Conservation (phyloP, 2,888 invertebrate genomes). For the Craniophora ligustri region DNA sequence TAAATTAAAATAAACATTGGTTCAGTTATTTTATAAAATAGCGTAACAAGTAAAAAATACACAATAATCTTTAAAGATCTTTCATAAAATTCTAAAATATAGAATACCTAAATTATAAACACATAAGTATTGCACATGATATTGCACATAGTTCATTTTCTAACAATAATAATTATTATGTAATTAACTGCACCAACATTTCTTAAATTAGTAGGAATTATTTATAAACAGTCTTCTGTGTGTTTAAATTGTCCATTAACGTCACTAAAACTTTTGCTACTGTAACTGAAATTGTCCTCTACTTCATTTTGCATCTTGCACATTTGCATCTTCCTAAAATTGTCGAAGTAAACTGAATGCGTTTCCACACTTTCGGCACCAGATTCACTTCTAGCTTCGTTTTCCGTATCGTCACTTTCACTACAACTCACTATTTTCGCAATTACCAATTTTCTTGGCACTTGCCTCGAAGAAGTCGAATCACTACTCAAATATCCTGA, state of each 20-base stretch:
- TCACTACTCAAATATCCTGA: slow-evolving; percentile 96
- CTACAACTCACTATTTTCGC: slow-evolving; percentile 89
- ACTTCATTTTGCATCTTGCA: slow-evolving; percentile 75
- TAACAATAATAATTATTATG: slow-evolving; percentile 9
- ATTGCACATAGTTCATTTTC: slow-evolving; percentile 69
- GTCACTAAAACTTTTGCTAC: slow-evolving; percentile 62
- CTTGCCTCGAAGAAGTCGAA: slow-evolving; percentile 89
- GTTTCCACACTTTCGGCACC: slow-evolving; percentile 96
- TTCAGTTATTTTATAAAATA: slow-evolving; percentile 1
- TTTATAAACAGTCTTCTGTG: slow-evolving; percentile 54
- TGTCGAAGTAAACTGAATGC: slow-evolving; percentile 95
- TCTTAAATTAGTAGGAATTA: slow-evolving; percentile 54
- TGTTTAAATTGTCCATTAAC: slow-evolving; percentile 61
- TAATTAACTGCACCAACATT: slow-evolving; percentile 63
- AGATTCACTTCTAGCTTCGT: slow-evolving; percentile 95
- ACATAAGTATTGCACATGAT: slow-evolving; percentile 66
- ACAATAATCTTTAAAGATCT: slow-evolving; percentile 3
- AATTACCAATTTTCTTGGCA: slow-evolving; percentile 79
- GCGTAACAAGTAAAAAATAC: slow-evolving; percentile 6
- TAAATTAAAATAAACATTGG: slow-evolving; percentile 23
- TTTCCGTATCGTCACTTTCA: slow-evolving; percentile 94
- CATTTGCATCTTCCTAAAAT: slow-evolving; percentile 89
- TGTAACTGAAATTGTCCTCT: slow-evolving; percentile 63
- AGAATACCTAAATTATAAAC: slow-evolving; percentile 4
- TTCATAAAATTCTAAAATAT: slow-evolving; percentile 7